Percentiles rank a stretch among this genome's conserved stretches.
Evolutionary conservation across 1,140 invertebrate genomes (phyloP).

Genomic region (Drosophila parabipectinata): DNA sequence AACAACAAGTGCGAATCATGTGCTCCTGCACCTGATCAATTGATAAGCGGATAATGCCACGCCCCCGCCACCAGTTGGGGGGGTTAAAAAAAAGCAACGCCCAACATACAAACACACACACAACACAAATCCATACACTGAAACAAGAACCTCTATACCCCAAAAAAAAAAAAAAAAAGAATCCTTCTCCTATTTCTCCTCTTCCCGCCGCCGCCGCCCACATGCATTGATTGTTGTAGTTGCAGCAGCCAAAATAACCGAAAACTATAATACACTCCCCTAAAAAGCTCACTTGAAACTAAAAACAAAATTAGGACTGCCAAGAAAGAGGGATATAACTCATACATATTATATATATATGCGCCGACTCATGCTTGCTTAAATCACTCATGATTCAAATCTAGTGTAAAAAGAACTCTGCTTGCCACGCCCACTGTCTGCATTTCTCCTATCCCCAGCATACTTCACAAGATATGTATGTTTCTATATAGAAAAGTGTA

Average conservation of each 20-base stretch:
- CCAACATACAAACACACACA: slow-evolving; percentile 1
- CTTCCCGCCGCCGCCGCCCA: slow-evolving; percentile 19
- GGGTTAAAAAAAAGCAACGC: not conserved
- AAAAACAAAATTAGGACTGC: not conserved
- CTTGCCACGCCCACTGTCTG: not conserved
- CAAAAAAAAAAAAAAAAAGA: not conserved
- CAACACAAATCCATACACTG: slow-evolving; percentile 13
- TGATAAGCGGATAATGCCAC: slow-evolving; percentile 54
- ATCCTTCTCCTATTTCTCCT: slow-evolving; percentile 5
- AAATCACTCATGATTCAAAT: not conserved
- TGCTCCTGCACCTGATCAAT: slow-evolving; percentile 75
- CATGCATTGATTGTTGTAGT: slow-evolving; percentile 54
- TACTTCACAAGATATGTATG: not conserved
- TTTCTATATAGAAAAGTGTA: no score
- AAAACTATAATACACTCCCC: slow-evolving; percentile 18
- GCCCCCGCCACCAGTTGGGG: slow-evolving; percentile 4
- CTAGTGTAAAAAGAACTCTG: not conserved
- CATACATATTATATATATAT: slow-evolving; percentile 16
- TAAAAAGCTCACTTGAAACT: slow-evolving; percentile 12
- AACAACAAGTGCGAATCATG: slow-evolving; percentile 81
- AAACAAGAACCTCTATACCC: slow-evolving; percentile 27
- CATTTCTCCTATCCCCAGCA: not conserved
- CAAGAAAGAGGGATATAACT: slow-evolving; percentile 10
- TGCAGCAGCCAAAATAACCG: slow-evolving; percentile 48
- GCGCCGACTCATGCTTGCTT: slow-evolving; percentile 15